These are phyloP conservation scores for Tragelaphus buxtoni DNA, from an alignment of 2,113 vertebrate genomes.

Conservation along the genomic window DNA sequence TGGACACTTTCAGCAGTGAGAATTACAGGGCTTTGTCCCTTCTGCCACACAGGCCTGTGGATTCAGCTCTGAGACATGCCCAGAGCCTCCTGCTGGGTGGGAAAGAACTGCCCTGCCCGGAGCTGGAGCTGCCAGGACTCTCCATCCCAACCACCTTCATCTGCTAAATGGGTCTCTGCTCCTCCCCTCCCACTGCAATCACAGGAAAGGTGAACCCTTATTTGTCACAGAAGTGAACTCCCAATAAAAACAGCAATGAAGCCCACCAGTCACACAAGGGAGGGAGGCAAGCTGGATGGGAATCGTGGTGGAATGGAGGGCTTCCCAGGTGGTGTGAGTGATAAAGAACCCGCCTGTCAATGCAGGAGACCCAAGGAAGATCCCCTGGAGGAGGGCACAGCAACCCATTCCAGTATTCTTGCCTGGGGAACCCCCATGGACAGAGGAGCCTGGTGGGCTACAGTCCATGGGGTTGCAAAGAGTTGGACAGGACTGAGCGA, in stretches of 20 bases:
- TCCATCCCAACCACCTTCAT: neutral
- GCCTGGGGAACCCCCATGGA: neutral
- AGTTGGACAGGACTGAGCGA: neutral
- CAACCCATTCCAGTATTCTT: neutral
- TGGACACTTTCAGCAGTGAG: neutral
- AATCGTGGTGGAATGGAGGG: neutral
- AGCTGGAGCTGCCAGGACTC: neutral
- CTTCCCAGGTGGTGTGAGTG: neutral
- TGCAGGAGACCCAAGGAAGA: neutral
- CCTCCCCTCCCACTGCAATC: neutral
- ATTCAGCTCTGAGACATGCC: neutral
- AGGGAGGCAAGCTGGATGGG: neutral
- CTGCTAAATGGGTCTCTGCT: neutral
- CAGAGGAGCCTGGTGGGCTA: neutral
- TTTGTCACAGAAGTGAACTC: neutral
- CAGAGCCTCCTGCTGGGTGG: neutral
- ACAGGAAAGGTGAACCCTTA: neutral
- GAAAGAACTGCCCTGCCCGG: neutral
- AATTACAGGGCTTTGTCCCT: neutral
- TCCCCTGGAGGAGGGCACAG: neutral
- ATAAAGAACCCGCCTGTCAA: neutral
- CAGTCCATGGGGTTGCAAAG: neutral
- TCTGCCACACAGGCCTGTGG: neutral
- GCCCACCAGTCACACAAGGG: neutral
- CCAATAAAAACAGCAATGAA: neutral